Evolutionary conservation across 2,797 vertebrate species (phyloP).

Genomic region (Bovichtus variegatus): DNA sequence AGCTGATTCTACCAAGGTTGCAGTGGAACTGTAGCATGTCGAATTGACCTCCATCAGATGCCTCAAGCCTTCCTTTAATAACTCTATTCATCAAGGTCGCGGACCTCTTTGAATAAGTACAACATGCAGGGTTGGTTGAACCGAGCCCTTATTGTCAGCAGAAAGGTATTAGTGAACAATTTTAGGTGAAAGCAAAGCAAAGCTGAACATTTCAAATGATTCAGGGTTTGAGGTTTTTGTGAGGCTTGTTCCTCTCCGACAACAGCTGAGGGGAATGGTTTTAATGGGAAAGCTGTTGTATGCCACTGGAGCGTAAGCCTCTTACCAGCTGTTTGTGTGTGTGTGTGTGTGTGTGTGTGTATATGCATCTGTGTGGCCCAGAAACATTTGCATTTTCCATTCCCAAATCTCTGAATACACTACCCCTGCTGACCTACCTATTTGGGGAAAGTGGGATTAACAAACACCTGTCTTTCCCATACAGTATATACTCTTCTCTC

Average conservation of each 20-base stretch:
- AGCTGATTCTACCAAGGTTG: slow-evolving; percentile 12
- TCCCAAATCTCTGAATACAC: slow-evolving; percentile 30
- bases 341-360: slow-evolving; percentile 10
- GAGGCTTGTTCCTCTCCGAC: slow-evolving; percentile 27
- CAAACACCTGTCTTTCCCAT: slow-evolving; percentile 24
- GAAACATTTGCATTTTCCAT: slow-evolving; percentile 54
- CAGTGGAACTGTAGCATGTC: slow-evolving; percentile 1
- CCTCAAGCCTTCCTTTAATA: slow-evolving; percentile 45
- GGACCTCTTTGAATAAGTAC: slow-evolving; percentile 37
- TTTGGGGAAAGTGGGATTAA: slow-evolving; percentile 16
- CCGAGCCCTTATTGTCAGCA: slow-evolving; percentile 4
- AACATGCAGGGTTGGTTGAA: slow-evolving; percentile 24
- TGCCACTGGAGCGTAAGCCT: slow-evolving; percentile 67
- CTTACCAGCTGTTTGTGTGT: slow-evolving; percentile 64
- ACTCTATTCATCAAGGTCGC: slow-evolving; percentile 50
- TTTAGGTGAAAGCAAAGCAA: slow-evolving; percentile 21
- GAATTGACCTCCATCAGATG: slow-evolving; percentile 15
- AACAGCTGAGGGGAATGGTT: slow-evolving; percentile 65
- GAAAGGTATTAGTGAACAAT: slow-evolving; percentile 1
- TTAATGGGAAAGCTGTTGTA: slow-evolving; percentile 65
- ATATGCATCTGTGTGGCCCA: slow-evolving; percentile 42
- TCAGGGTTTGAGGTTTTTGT: slow-evolving; percentile 19
- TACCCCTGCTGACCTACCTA: slow-evolving; percentile 36
- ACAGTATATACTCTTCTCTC: neutral
- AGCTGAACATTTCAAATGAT: slow-evolving; percentile 11